A percentile compares a stretch with the other conserved stretches of the same genome.
Conservation (phyloP, 2,797 vertebrate genomes). For the Synaphobranchus kaupii region DNA sequence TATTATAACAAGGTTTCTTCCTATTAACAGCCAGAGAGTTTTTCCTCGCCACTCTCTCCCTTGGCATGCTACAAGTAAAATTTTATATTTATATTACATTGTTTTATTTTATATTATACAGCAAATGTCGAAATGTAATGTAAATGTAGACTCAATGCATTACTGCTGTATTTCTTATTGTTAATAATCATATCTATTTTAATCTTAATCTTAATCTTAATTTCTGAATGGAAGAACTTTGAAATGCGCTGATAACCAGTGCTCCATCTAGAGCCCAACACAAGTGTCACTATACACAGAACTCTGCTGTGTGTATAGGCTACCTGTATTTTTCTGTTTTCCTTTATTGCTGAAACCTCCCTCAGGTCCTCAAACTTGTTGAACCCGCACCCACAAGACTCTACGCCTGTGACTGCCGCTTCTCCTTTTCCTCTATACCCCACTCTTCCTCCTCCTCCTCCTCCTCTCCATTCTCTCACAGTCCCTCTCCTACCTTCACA, state of each 20-base stretch:
- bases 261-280: not conserved
- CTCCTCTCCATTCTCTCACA: not conserved
- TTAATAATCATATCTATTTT: too few relatives aligned
- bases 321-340: not conserved
- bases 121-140: too few relatives aligned
- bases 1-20: not conserved
- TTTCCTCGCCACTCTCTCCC: too few relatives aligned
- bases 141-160: too few relatives aligned
- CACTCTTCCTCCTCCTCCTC: conserved; percentile 48
- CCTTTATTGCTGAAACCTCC: not conserved
- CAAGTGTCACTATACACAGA: not conserved
- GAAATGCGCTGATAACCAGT: not conserved
- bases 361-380: too few relatives aligned
- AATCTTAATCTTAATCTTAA: not conserved
- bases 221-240: not conserved
- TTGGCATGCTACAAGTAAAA: too few relatives aligned
- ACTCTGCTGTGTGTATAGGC: not conserved
- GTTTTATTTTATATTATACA: too few relatives aligned
- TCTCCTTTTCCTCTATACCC: conserved; percentile 60
- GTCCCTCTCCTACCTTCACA: conserved; percentile 28
- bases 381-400: not conserved
- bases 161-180: not conserved
- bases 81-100: not conserved
- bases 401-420: conserved; percentile 16
- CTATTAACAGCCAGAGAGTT: too few relatives aligned